These are phyloP conservation scores for Rhombomys opimus DNA, from an alignment of 2,113 vertebrate species.

Conservation along the genomic window DNA sequence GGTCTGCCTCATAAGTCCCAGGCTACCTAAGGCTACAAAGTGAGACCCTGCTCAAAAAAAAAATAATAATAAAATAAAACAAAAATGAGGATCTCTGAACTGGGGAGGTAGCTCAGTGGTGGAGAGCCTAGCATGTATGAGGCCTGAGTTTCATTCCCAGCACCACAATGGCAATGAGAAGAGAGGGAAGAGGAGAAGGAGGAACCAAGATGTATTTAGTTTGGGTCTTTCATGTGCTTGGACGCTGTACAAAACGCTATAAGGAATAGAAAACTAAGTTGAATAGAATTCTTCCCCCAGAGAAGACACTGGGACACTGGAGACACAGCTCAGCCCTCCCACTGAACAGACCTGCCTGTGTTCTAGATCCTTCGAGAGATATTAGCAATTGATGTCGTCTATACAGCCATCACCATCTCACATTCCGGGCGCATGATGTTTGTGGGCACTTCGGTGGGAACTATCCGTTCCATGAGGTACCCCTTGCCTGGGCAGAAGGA, in stretches of 20 bases:
- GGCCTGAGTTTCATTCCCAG: background rate
- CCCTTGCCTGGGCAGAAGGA: slow-evolving; percentile 90
- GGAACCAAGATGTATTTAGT: background rate
- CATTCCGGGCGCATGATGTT: slow-evolving; percentile 91
- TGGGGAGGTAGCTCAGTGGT: background rate
- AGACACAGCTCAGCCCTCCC: background rate
- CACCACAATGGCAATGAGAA: background rate
- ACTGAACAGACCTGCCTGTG: slow-evolving; percentile 47
- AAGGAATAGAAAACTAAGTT: background rate
- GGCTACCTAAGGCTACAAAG: background rate
- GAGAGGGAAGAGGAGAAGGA: background rate
- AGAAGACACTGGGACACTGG: background rate
- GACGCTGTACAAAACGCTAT: background rate
- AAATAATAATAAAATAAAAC: background rate
- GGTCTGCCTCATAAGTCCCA: background rate
- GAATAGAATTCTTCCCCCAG: background rate
- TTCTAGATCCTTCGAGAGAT: slow-evolving; percentile 92
- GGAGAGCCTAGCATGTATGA: background rate
- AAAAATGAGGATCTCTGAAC: background rate
- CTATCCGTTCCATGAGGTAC: slow-evolving; percentile 92
- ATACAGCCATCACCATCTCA: slow-evolving; percentile 91
- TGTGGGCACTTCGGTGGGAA: slow-evolving; percentile 92
- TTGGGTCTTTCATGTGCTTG: background rate
- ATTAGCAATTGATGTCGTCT: slow-evolving; percentile 87
- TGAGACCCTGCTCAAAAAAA: background rate